Percentiles rank a stretch among this genome's conserved stretches.
These are phyloP conservation scores for Spongilla lacustris DNA, from an alignment of 37 sponge, comb jelly and placozoan genomes.

Conservation along the genomic window DNA sequence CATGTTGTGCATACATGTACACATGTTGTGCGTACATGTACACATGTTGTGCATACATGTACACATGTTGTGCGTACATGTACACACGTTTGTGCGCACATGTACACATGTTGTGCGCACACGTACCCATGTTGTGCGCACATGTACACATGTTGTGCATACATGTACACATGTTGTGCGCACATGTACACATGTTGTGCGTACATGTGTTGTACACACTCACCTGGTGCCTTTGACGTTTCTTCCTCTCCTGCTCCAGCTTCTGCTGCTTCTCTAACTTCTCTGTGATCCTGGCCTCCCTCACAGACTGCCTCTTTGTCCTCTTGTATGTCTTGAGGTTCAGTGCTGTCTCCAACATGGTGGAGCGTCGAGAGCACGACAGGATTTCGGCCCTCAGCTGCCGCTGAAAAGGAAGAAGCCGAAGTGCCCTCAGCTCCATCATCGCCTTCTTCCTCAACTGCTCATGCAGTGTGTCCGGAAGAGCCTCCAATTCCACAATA, in stretches of 20 bases:
- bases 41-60: background rate
- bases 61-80: background rate
- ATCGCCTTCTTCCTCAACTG: slow-evolving; percentile 61
- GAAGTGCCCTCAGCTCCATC: slow-evolving; percentile 91
- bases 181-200: slow-evolving; percentile 9
- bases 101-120: background rate
- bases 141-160: background rate
- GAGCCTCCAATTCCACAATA: slow-evolving; percentile 77
- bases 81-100: background rate
- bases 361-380: slow-evolving; percentile 74
- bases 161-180: background rate
- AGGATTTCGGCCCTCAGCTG: slow-evolving; percentile 91
- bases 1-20: background rate
- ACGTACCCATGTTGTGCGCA: slow-evolving; percentile 6
- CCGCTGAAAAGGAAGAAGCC: slow-evolving; percentile 91
- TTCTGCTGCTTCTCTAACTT: slow-evolving; percentile 97
- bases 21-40: background rate
- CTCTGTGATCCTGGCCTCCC: slow-evolving; percentile 97
- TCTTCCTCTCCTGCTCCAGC: slow-evolving; percentile 84
- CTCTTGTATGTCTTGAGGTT: slow-evolving; percentile 94
- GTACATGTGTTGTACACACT: slow-evolving; percentile 10
- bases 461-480: slow-evolving; percentile 55
- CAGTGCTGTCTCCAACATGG: slow-evolving; percentile 95
- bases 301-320: slow-evolving; percentile 91
- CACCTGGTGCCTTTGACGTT: slow-evolving; percentile 93